phyloP scores from a whole-genome alignment of 2,888 invertebrate genomes.

The Mesoligia furuncula region DNA sequence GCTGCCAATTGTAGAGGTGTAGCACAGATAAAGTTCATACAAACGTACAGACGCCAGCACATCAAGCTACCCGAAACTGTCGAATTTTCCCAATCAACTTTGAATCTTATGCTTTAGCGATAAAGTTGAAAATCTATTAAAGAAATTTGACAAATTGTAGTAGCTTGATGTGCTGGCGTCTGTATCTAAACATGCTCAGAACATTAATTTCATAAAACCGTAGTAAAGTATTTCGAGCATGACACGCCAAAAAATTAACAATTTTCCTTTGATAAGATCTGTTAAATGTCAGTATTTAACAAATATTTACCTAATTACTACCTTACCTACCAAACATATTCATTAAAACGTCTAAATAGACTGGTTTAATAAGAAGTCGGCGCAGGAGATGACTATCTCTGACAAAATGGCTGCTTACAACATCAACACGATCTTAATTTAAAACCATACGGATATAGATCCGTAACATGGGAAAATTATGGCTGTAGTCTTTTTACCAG shows the following conservation, averaged over 20 bases:
- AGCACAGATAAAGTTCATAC: neutral
- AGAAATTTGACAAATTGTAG: too few relatives aligned
- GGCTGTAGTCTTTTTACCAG: conserved; percentile 5
- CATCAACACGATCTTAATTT: conserved; percentile 49
- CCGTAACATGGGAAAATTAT: conserved; percentile 39
- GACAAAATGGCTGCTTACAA: conserved; percentile 47
- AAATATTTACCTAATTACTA: conserved; percentile 29
- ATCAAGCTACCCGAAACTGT: too few relatives aligned
- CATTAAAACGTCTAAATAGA: conserved; percentile 46
- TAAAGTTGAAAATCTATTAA: too few relatives aligned
- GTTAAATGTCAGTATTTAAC: conserved; percentile 15
- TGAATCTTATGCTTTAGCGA: too few relatives aligned
- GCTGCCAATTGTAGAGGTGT: neutral
- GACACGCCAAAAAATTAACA: conserved; percentile 23
- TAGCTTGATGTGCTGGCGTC: too few relatives aligned
- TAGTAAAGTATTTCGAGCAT: neutral
- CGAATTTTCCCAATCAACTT: too few relatives aligned
- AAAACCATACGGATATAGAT: conserved; percentile 30
- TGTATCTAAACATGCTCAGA: neutral
- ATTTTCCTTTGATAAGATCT: conserved; percentile 36
- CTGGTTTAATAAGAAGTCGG: conserved; percentile 32
- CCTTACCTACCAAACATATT: neutral
- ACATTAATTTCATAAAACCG: neutral
- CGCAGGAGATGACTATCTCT: conserved; percentile 51
- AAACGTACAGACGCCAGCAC: neutral